These are phyloP conservation scores for Motacilla alba DNA, from an alignment of 2,113 vertebrate species.

Conservation along the genomic window DNA sequence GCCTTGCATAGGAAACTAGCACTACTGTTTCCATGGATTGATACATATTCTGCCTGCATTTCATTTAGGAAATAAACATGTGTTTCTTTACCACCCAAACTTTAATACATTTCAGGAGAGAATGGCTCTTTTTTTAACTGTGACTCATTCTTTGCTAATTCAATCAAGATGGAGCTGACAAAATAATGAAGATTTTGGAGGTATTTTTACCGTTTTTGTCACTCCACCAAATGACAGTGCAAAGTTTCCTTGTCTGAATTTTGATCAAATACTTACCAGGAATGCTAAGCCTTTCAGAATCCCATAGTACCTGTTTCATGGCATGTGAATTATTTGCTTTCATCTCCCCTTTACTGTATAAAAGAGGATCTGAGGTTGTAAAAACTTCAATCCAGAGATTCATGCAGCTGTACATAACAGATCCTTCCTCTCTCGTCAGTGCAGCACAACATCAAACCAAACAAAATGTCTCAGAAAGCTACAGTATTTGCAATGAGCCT, in stretches of 20 bases:
- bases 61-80: conserved; percentile 36
- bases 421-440: conserved; percentile 71
- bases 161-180: conserved; percentile 69
- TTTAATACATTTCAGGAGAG: conserved; percentile 53
- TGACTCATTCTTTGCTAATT: conserved; percentile 70
- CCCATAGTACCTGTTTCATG: conserved; percentile 74
- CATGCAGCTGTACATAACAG: conserved; percentile 76
- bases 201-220: conserved; percentile 70
- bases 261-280: conserved; percentile 74
- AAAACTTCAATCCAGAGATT: conserved; percentile 78
- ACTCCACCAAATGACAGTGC: conserved; percentile 60
- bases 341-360: conserved; percentile 75
- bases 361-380: conserved; percentile 77
- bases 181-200: conserved; percentile 68
- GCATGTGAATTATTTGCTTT: conserved; percentile 76
- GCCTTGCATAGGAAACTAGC: neutral
- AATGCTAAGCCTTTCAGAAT: conserved; percentile 70
- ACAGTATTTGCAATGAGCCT: conserved; percentile 63
- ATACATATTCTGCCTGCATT: conserved; percentile 22
- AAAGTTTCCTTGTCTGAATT: conserved; percentile 72
- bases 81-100: conserved; percentile 43
- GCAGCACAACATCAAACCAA: conserved; percentile 76
- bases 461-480: conserved; percentile 77
- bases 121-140: conserved; percentile 64
- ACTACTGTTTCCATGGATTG: neutral